Percentiles rank a stretch among this genome's conserved stretches.
Conservation (phyloP, 2,113 vertebrate species). For the Amblyornis subalaris region DNA sequence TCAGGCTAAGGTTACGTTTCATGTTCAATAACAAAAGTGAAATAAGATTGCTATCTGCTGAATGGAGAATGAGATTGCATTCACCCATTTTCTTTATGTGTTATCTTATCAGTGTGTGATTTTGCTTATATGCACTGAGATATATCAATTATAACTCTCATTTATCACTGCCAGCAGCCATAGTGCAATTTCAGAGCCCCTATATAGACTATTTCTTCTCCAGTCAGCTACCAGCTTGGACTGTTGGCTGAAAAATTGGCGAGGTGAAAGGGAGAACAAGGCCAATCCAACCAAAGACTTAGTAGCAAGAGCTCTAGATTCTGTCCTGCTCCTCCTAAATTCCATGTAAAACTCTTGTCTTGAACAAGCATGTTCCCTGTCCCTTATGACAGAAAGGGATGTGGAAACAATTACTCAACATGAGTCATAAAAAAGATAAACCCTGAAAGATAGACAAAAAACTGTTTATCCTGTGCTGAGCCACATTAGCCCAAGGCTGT, state of each 20-base stretch:
- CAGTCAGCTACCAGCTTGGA: not conserved
- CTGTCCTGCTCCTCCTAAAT: conserved; percentile 21
- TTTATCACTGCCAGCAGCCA: conserved; percentile 16
- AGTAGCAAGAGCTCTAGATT: not conserved
- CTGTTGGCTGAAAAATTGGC: not conserved
- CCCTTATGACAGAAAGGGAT: conserved; percentile 55
- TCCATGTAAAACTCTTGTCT: conserved; percentile 49
- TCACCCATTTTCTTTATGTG: conserved; percentile 12
- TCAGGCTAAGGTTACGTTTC: not conserved
- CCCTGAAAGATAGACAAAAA: conserved; percentile 62
- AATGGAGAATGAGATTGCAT: not conserved
- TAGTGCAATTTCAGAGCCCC: not conserved
- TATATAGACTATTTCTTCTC: not conserved
- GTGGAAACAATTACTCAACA: conserved; percentile 60
- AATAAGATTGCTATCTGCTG: conserved; percentile 40
- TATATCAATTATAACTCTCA: conserved; percentile 2
- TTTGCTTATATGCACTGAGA: conserved; percentile 28
- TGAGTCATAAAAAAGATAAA: conserved; percentile 66
- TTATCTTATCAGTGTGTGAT: conserved; percentile 38
- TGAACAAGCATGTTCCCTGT: conserved; percentile 53
- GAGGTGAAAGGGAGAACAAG: not conserved
- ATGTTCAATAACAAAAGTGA: conserved; percentile 21
- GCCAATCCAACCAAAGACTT: not conserved
- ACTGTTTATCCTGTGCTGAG: conserved; percentile 59
- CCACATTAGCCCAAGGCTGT: conserved; percentile 45